Evolutionary conservation across 2,888 invertebrate genomes (phyloP), one percentile per base, ranked within the genome.

Genomic region (Asteroscopus sphinx): DNA sequence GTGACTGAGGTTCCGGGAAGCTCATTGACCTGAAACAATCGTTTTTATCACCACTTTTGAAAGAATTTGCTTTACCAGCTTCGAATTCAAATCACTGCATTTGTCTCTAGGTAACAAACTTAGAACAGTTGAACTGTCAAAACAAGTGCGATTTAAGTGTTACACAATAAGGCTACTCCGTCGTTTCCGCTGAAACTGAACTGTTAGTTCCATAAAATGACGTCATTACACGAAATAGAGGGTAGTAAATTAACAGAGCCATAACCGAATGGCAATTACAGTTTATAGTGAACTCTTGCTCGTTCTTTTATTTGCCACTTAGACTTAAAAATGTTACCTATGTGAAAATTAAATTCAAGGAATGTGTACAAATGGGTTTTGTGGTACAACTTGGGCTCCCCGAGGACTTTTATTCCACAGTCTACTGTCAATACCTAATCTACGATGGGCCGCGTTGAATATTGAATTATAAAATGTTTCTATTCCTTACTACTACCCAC

Each of bases 1-100:
- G 94, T 53, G 90, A 94, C 77, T 93, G 93, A 0, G 92, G 93
- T 76, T 92, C 94, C 12, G 91, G 93, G 88, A 93, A 89, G 64
- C 81, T 88, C 84, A 92, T 89, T 36, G 86, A 81, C 70, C 93
- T 94, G 81, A 1, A 74, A 76, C 64, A 77, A 76, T 44, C 45
- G 0, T 5, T n/a, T 16, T 37, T n/a, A 32, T 62, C 3, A 67
- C 11, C 16, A 25, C 13, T 39, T 39, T 7, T 3, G 21, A 21
- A 37, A 4, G 3, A 21, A 21, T 25, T 25, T 25, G 25, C 25
- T n/a, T n/a, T n/a, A n/a, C n/a, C n/a, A n/a, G n/a, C n/a, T n/a
- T n/a, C n/a, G n/a, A n/a, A n/a, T n/a, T n/a, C n/a, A n/a, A n/a
- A n/a, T n/a, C n/a, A n/a, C n/a, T n/a, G n/a, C n/a, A n/a, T n/a